These are phyloP conservation scores for Enteromius unitaeniatus DNA, from an alignment of 2,797 vertebrate species.

Conservation along the genomic window DNA sequence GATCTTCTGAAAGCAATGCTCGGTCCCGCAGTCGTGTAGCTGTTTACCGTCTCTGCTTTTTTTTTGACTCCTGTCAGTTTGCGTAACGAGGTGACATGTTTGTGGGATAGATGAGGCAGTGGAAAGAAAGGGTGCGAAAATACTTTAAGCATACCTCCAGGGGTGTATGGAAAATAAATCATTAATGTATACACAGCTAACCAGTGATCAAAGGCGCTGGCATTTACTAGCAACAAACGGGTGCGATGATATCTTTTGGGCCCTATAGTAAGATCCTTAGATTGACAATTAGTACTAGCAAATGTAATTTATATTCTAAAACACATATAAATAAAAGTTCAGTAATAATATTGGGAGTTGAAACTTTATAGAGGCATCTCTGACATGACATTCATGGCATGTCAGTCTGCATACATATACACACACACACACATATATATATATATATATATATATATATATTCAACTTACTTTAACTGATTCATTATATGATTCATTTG, in stretches of 20 bases:
- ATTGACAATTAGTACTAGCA: not conserved
- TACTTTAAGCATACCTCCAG: conserved; percentile 40
- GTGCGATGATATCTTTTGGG: conserved; percentile 16
- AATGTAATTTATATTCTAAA: not conserved
- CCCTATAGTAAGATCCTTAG: not conserved
- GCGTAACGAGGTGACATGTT: conserved; percentile 63
- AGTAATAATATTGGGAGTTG: not conserved
- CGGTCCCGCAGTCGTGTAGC: conserved; percentile 85
- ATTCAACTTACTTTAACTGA: too few relatives aligned
- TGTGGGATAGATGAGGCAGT: conserved; percentile 60
- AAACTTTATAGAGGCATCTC: not conserved
- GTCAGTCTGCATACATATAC: not conserved
- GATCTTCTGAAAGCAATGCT: conserved; percentile 92
- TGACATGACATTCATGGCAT: not conserved
- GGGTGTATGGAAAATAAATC: conserved; percentile 41
- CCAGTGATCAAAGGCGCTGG: conserved; percentile 31
- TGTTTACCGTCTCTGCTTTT: conserved; percentile 80
- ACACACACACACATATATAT: not conserved
- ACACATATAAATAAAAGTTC: not conserved
- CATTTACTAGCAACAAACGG: conserved; percentile 18
- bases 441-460: too few relatives aligned
- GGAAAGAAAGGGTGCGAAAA: conserved; percentile 20
- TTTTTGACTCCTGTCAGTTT: conserved; percentile 70
- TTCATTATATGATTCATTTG: too few relatives aligned
- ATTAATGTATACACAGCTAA: conserved; percentile 31